A percentile compares a stretch with the other conserved stretches of the same genome.
These are phyloP conservation scores for Cavia aperea DNA, from an alignment of 2,113 vertebrate species.

Conservation along the genomic window DNA sequence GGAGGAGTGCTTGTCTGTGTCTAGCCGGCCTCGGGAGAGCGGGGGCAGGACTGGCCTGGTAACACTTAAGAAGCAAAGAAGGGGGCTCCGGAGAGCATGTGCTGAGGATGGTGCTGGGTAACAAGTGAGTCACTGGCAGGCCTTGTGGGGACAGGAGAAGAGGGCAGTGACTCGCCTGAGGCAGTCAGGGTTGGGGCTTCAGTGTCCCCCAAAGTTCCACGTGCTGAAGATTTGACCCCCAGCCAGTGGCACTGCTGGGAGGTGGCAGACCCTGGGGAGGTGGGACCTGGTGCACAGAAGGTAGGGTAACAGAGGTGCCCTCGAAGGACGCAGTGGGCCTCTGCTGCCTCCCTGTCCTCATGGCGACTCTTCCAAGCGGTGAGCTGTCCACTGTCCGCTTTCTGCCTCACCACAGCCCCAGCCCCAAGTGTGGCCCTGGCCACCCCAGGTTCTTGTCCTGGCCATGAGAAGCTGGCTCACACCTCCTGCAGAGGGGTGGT, in stretches of 20 bases:
- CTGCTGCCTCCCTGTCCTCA: neutral
- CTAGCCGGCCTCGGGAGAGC: neutral
- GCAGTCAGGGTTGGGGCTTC: neutral
- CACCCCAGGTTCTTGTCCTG: neutral
- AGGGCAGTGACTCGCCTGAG: neutral
- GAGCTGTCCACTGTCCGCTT: neutral
- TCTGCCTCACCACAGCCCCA: neutral
- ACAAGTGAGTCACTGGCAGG: neutral
- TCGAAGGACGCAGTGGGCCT: rapidly evolving
- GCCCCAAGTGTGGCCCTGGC: neutral
- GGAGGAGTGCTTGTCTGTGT: neutral
- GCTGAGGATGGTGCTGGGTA: neutral
- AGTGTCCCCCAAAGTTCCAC: neutral
- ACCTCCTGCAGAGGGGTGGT: neutral
- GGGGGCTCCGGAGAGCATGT: neutral
- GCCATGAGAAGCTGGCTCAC: too few species aligned
- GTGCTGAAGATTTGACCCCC: neutral
- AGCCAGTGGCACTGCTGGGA: neutral
- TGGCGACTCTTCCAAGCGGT: neutral
- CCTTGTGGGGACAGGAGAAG: neutral
- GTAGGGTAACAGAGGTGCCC: rapidly evolving
- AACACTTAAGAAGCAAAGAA: neutral
- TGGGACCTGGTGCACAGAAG: neutral
- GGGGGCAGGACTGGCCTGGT: neutral
- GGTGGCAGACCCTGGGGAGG: neutral